Base-by-base conservation (phyloP, 2,797 vertebrate genomes). In the Podarcis lilfordi region DNA sequence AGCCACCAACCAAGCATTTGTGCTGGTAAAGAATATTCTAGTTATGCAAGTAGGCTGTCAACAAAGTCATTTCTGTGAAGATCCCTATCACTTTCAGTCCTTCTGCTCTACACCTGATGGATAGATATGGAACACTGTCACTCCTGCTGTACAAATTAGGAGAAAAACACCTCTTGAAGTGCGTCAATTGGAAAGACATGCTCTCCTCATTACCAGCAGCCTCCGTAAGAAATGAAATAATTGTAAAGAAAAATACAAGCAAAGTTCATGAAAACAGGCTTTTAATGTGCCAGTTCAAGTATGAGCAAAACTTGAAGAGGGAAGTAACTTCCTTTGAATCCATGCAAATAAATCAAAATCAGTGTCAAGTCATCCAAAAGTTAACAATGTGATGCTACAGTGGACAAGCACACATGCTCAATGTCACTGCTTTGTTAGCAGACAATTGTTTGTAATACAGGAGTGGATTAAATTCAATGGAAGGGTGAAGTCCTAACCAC, bases 51-150 rank as follows among this genome's bases (percentile, higher is more conserved):
- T 1, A 87, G 77, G 66, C 90, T 87, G 88, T 86, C 0, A 92
- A 74, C 86, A 85, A 23, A 66, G 13, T 13, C 83, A 19, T 61
- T 80, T 80, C 45, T 91, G 43, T 1, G 35, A 91, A 77, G 29
- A 87, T 88, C 8, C 23, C 11, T 32, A 3, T 27, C 61, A 85
- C 45, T 77, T 88, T 75, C 91, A 87, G 3, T 81, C 72, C 86
- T 82, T 68, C 1, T 0, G 45, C 79, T 66, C 85, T n/a, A 29
- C 74, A 88, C 75, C 64, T 88, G 87, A 88, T 88, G 81, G 75
- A 88, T 68, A 84, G 87, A 88, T 88, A 84, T 72, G 59, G 87
- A 92, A 76, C 87, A 27, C 86, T 86, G 76, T 88, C 89, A 87
- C 84, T 61, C 82, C 82, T 40, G 0, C 84, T 82, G 85, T 7